Conservation (phyloP, 2,113 vertebrate genomes). For the Lamprologus tigripictilis region DNA sequence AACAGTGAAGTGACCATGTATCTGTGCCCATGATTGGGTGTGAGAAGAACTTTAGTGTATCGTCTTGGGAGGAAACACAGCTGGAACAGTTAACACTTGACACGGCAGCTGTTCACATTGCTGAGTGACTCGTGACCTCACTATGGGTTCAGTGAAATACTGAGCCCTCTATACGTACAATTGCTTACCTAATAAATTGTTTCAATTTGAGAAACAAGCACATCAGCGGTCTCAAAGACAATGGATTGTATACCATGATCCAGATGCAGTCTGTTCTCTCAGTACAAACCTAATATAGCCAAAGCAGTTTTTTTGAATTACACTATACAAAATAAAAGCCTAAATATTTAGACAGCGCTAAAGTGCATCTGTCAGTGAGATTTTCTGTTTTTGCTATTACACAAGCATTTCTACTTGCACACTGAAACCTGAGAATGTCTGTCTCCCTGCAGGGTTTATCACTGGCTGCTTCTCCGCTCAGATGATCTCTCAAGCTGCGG, state of each 20-base stretch:
- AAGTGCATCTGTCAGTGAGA: neutral
- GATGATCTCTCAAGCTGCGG: conserved; percentile 3
- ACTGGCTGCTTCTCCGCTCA: neutral
- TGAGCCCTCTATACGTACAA: neutral
- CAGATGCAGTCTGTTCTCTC: neutral
- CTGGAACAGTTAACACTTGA: conserved; percentile 49
- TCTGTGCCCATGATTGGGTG: conserved; percentile 7
- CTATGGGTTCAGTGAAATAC: neutral
- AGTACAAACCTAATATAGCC: neutral
- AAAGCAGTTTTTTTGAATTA: neutral
- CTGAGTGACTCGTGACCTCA: conserved; percentile 36
- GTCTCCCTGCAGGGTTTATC: neutral
- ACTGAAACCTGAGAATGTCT: conserved; percentile 1
- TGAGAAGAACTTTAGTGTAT: conserved; percentile 24
- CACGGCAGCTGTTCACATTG: conserved; percentile 56
- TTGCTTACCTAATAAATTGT: neutral
- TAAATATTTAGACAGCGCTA: conserved; percentile 33
- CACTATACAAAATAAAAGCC: neutral
- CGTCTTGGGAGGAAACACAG: conserved; percentile 50
- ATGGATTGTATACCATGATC: neutral
- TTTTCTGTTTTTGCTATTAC: neutral
- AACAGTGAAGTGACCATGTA: neutral
- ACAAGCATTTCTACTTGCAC: neutral
- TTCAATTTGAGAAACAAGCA: neutral
- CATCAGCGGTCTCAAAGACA: neutral